Base-by-base conservation (phyloP, 2,888 invertebrate species). In the Pherbina coryleti region DNA sequence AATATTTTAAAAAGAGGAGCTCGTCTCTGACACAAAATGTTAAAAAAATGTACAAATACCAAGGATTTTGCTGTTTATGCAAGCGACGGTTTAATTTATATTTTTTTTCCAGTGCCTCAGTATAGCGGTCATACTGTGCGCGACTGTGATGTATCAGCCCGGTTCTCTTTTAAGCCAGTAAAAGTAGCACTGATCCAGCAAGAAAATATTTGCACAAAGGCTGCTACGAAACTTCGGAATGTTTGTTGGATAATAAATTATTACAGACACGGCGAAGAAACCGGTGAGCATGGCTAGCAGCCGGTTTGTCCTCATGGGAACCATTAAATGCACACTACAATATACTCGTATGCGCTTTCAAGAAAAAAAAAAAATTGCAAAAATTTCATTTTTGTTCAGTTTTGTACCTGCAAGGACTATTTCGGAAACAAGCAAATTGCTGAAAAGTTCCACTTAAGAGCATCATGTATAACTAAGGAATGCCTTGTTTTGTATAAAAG, bases 271-370 rank as follows among this genome's bases (percentile, higher is more conserved):
- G 22, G 49, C 5, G 75, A 57, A 74, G 19, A 72, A 55, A 74
- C 51, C 19, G 22, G 34, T 37, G 14, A 17, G 28, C 34, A 9
- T 19, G 19, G 25, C 57, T 57, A 19, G 3, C 17, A 22, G 25
- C 17, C 60, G 19, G 34, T 17, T 7, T 60, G 31, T 34, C 5
- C 85, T 84, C 85, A 75, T 71, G 82, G 79, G 86, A 81, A 82
- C 84, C 86, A 86, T 86, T 85, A 86, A 86, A 83, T 81, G 81
- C 81, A 79, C 82, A 84, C 79, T 85, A 82, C 81, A 83, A 82
- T 81, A 82, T 82, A n/a, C n/a, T n/a, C n/a, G n/a, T n/a, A 84
- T 82, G 81, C 82, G 37, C 82, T 85, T 85, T 85, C 85, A 85
- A 84, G 85, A 84, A 84, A 85, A 82, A 83, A 85, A 83, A 70